Evolutionary conservation across 2,797 vertebrate genomes (phyloP), one percentile per base, ranked within the genome.

Genomic region (Schizopygopsis pylzovi): DNA sequence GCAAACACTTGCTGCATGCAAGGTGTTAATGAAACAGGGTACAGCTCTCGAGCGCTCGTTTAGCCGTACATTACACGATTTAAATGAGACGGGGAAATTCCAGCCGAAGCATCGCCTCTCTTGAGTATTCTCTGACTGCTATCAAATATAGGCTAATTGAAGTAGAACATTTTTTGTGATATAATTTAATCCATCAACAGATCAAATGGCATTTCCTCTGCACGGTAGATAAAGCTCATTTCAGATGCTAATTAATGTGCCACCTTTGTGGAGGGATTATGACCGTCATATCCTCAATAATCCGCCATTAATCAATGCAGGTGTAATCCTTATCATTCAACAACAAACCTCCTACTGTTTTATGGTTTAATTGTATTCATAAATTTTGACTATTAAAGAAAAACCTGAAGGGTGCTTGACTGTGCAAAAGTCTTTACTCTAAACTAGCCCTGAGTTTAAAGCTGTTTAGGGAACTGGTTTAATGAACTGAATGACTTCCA

Each of bases 191-290:
- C 67, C 52, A 63, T 22, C 4, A 83, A 25, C 41, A 56, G 56
- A 79, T 67, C 49, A 85, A 85, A 78, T 70, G 39, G 6, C 41
- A 85, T 73, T 63, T 61, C 20, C 52, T 47, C 43, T 49, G 78
- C 33, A 22, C 1, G 3, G 54, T 33, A 59, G 65, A 72, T n/a
- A 37, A 77, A 54, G 52, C 5, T 71, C 22, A 37, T 82, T 89
- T 76, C 47, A 79, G 85, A 39, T 73, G 59, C 59, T 80, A 85
- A 87, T 85, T 61, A 83, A 84, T 76, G 73, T 16, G 41, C 49
- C 72, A 52, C 61, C 8, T 79, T 73, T 68, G 54, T 52, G 41
- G 33, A 70, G n/a, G 59, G 79, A 85, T 87, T 85, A 85, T 67
- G 25, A 85, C 15, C 0, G 13, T 52, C 25, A 86, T 72, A 78